A percentile compares a stretch with the other conserved stretches of the same genome.
These are phyloP conservation scores for Heliconius aoede DNA, from an alignment of 2,888 invertebrate genomes.

Conservation along the genomic window DNA sequence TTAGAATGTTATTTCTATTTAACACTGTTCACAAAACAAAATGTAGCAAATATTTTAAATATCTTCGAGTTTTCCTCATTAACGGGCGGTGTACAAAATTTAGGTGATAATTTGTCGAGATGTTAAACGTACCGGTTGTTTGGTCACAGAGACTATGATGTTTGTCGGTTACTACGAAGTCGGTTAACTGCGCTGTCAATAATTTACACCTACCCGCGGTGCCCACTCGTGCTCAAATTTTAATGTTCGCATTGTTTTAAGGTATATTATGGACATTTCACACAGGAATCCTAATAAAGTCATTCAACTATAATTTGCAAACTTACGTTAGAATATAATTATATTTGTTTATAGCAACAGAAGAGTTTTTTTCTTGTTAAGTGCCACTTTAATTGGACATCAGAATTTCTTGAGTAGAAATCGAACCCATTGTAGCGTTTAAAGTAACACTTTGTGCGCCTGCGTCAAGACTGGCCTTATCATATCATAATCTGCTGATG, in stretches of 20 bases:
- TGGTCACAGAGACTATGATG: conserved; percentile 52
- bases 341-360: background rate
- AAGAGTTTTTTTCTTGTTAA: background rate
- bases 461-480: no score
- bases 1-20: background rate
- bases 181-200: conserved; percentile 58
- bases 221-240: conserved; percentile 56
- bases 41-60: background rate
- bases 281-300: conserved; percentile 45
- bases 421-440: no score
- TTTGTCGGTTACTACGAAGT: conserved; percentile 55
- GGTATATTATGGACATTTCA: conserved; percentile 51
- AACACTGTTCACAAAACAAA: background rate
- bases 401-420: no score
- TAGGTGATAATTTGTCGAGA: conserved; percentile 65
- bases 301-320: conserved; percentile 51
- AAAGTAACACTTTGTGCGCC: no score
- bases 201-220: conserved; percentile 62
- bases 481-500: background rate
- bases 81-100: conserved; percentile 50
- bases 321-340: conserved; percentile 33
- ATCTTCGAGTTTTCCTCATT: conserved; percentile 21
- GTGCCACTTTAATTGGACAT: no score
- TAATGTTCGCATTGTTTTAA: conserved; percentile 61
- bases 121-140: conserved; percentile 59